Evolutionary conservation across 2,113 vertebrate species (phyloP), one percentile per base, ranked within the genome.

Genomic region (Furnarius figulus): DNA sequence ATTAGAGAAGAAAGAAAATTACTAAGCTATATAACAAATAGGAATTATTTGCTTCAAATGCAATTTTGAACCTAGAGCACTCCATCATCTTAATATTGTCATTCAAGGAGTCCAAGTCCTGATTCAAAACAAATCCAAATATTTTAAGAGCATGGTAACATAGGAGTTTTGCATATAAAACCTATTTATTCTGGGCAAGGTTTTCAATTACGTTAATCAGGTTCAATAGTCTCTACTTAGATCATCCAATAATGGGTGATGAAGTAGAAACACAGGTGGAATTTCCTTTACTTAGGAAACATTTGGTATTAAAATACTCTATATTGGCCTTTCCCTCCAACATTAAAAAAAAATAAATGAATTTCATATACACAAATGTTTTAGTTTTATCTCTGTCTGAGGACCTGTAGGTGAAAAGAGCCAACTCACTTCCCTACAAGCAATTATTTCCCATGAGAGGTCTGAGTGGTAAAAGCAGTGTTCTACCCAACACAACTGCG

Each of bases 1-100:
- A 97, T 97, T 89, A 92, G 52, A 50, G 55, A 79, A 92, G 71
- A 95, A 56, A 93, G 52, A 96, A 92, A 79, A 93, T 25, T 19
- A 58, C 88, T 85, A 95, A 86, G 44, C 46, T 65, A 83, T 44
- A 28, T 37, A 88, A 73, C 8, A 83, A 80, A 49, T 53, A 40
- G 3, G 3, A 80, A 77, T 61, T 73, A 86, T 49, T 84, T 89
- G 24, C 40, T 66, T 70, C 33, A 77, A 77, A 66, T 30, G 42
- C 8, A 84, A 73, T 8, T 66, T 18, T 40, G 44, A 73, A 90
- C 35, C 75, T 74, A 74, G 68, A 68, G 79, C 65, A 47, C 37
- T 72, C 77, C 37, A 50, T 53, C 88, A 82, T 73, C 28, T n/a
- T 44, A 71, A 35, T 55, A n/a, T 2, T 56, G 35, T 39, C 31